Conservation (phyloP, 2,888 invertebrate species). For the Orthosia incerta region DNA sequence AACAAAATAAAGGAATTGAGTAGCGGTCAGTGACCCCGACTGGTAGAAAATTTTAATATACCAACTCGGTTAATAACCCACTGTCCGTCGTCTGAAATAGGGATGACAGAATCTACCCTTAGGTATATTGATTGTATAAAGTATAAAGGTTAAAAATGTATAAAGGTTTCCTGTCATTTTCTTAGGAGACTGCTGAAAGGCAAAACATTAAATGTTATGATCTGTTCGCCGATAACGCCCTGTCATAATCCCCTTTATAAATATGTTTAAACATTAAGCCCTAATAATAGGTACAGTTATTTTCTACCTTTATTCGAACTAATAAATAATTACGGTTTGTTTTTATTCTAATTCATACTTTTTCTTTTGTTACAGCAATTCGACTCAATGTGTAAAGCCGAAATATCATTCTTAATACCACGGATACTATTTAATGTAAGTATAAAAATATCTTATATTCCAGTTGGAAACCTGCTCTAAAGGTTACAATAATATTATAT, state of each 20-base stretch:
- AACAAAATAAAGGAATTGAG: not conserved
- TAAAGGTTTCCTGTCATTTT: not conserved
- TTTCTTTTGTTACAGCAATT: conserved; percentile 92
- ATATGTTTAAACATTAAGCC: not conserved
- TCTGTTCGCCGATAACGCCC: not conserved
- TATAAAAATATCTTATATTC: conserved; percentile 68
- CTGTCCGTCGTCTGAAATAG: conserved; percentile 1
- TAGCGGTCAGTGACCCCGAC: not conserved
- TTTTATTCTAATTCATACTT: not conserved
- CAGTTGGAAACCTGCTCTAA: not conserved
- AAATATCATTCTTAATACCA: conserved; percentile 94
- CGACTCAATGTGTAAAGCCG: conserved; percentile 94
- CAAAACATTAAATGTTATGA: not conserved
- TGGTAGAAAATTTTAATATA: not conserved
- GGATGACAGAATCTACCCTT: not conserved
- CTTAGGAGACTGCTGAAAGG: not conserved
- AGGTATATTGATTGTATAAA: conserved; percentile 5
- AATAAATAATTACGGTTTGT: not conserved
- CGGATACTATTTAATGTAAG: conserved; percentile 94
- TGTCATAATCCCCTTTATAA: not conserved
- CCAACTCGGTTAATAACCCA: not conserved
- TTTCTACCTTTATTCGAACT: not conserved
- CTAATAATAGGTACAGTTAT: not conserved
- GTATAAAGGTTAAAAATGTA: not conserved
- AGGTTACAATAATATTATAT: not conserved